Evolutionary conservation across 2,888 invertebrate species (phyloP), one percentile per base, ranked within the genome.

Genomic region (Sphaeridia pumilis): DNA sequence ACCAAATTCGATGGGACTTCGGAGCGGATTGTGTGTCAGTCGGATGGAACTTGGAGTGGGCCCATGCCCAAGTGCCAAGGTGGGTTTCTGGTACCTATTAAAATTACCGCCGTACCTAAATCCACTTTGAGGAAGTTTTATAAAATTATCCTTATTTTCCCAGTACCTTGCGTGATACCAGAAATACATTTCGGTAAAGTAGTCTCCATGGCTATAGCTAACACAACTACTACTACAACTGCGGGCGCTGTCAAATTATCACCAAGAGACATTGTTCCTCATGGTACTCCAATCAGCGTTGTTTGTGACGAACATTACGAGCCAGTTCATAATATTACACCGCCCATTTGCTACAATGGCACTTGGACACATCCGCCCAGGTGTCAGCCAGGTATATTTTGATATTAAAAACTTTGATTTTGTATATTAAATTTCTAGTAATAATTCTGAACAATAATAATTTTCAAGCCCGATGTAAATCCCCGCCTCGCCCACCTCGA

Each of bases 311-410:
- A 70, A 21, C 69, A 81, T 53, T 82, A 87, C 67, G 90, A 93
- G 70, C 65, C 71, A 38, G 66, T 67, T 46, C 87, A 79, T 44
- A 81, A 82, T 59, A 76, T 81, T 1, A 81, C 82, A 3, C 78
- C 80, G 1, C 49, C 59, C 0, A 80, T 82, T 0, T 98, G 97
- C 69, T 83, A 87, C 69, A 94, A 95, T 67, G 95, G 95, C 1
- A 88, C 92, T 0, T 98, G 95, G 95, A 85, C 89, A 0, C 83
- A 87, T 58, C 86, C 92, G 63, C 94, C 95, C 0, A 78, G 82
- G 51, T 81, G 80, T 83, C 86, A 59, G 79, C 95, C 67, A 77
- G 88, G 81, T 87, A 68, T 60, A 60, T 38, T 5, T n/a, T n/a
- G n/a, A n/a, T n/a, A n/a, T n/a, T n/a, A n/a, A n/a, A n/a, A n/a